phyloP scores from a whole-genome alignment of 2,888 invertebrate genomes.

The Loripinus fragilis region DNA sequence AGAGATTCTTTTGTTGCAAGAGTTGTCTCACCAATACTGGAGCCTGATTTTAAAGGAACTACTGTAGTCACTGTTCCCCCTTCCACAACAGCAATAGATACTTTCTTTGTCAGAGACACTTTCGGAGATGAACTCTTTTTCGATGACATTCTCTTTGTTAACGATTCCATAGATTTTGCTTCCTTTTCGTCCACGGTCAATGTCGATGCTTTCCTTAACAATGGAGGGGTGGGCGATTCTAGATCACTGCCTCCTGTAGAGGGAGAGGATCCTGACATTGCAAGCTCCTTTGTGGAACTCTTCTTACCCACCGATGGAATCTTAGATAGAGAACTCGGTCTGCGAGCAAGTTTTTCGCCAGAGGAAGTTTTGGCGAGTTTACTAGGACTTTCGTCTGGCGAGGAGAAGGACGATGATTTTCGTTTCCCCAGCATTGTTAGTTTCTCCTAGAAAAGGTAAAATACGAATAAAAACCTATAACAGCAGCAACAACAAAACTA shows the following conservation, averaged over 20 bases:
- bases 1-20: constrained; percentile 13
- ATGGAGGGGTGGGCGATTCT: constrained; percentile 29
- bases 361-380: constrained; percentile 59
- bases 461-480: no score
- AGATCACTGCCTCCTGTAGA: not conserved
- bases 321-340: not conserved
- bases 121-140: not conserved
- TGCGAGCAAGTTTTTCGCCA: not conserved
- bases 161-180: not conserved
- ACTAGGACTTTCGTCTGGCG: constrained; percentile 59
- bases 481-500: no score
- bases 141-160: constrained; percentile 10
- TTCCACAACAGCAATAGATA: constrained; percentile 41
- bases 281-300: not conserved
- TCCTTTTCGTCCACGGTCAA: constrained; percentile 40
- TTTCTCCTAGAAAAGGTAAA: no score
- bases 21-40: constrained; percentile 53
- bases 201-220: constrained; percentile 52
- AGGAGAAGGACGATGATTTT: constrained; percentile 63
- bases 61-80: constrained; percentile 41
- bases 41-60: constrained; percentile 45
- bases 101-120: constrained; percentile 33
- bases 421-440: constrained; percentile 66
- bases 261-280: not conserved
- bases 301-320: not conserved